Evolutionary conservation across 2,113 vertebrate genomes (phyloP).

Genomic region (Leuciscus idus): DNA sequence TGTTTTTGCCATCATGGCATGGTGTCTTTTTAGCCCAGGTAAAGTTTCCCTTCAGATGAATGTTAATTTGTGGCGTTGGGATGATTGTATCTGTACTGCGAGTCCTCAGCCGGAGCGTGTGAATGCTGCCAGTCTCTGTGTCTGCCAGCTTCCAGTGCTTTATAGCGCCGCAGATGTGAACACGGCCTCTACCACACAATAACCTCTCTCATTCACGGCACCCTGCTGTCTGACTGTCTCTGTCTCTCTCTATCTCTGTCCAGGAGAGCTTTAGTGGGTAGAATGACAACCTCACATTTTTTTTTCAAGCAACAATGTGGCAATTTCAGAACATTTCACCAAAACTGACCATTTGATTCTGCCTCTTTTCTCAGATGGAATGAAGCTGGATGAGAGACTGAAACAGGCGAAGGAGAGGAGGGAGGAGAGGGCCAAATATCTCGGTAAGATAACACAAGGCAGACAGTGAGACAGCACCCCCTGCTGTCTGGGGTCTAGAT

Average conservation of each 20-base stretch:
- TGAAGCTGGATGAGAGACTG: conserved; percentile 90
- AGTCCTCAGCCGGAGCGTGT: background rate
- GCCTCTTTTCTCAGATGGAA: conserved; percentile 74
- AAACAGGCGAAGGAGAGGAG: conserved; percentile 90
- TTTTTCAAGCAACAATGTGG: background rate
- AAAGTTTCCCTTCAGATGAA: background rate
- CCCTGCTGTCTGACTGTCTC: conserved; percentile 21
- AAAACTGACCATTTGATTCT: background rate
- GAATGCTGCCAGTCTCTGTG: conserved; percentile 23
- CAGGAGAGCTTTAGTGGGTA: background rate
- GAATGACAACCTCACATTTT: background rate
- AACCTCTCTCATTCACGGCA: conserved; percentile 35
- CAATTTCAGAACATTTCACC: background rate
- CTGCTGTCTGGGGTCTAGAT: conserved; percentile 65
- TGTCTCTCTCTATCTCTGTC: conserved; percentile 12
- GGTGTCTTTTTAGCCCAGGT: background rate
- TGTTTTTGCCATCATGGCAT: too few relatives aligned
- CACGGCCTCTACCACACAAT: conserved; percentile 23
- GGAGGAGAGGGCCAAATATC: conserved; percentile 91
- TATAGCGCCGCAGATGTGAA: conserved; percentile 48
- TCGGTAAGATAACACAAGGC: conserved; percentile 81
- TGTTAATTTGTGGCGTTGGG: background rate
- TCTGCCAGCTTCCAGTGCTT: conserved; percentile 38
- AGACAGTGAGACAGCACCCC: conserved; percentile 59
- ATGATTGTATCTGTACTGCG: background rate